Conservation (phyloP, 2,888 invertebrate genomes). For the Drosophila merina region DNA sequence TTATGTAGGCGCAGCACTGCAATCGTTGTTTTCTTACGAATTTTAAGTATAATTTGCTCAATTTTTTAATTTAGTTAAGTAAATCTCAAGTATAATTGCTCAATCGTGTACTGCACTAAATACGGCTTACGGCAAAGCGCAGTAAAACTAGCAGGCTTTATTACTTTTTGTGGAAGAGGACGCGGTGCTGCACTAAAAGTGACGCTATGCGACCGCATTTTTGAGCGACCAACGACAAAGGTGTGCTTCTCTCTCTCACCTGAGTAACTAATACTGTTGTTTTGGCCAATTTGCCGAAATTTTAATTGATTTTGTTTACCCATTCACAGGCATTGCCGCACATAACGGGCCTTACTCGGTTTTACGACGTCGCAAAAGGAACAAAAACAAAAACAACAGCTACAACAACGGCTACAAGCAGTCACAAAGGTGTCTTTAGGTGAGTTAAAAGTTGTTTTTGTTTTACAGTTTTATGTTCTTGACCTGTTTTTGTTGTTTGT, state of each 20-base stretch:
- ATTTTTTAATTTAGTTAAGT: constrained; percentile 37
- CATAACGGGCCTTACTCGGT: constrained; percentile 22
- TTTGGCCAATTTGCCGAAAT: constrained; percentile 38
- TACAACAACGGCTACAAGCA: constrained; percentile 11
- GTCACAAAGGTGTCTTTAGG: constrained; percentile 8
- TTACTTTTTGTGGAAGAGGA: constrained; percentile 38
- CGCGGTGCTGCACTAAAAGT: constrained; percentile 57
- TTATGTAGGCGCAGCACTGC: constrained; percentile 51
- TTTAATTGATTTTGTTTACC: constrained; percentile 40
- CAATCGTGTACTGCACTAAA: constrained; percentile 10
- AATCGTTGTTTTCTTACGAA: constrained; percentile 29
- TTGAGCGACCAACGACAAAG: constrained; percentile 45
- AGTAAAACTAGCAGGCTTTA: not conserved
- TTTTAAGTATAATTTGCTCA: constrained; percentile 45
- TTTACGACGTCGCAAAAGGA: constrained; percentile 23
- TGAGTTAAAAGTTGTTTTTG: constrained; percentile 40
- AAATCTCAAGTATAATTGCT: constrained; percentile 28
- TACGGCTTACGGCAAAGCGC: not conserved
- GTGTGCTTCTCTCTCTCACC: constrained; percentile 19
- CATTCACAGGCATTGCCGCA: constrained; percentile 22
- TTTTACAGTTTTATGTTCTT: constrained; percentile 35
- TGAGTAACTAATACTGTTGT: constrained; percentile 24
- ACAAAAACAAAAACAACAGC: constrained; percentile 7
- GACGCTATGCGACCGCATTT: constrained; percentile 66
- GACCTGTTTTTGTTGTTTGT: constrained; percentile 25